Percentiles rank a stretch among this genome's conserved stretches.
Conservation (phyloP, 2,113 vertebrate genomes). For the Amblyornis subalaris region DNA sequence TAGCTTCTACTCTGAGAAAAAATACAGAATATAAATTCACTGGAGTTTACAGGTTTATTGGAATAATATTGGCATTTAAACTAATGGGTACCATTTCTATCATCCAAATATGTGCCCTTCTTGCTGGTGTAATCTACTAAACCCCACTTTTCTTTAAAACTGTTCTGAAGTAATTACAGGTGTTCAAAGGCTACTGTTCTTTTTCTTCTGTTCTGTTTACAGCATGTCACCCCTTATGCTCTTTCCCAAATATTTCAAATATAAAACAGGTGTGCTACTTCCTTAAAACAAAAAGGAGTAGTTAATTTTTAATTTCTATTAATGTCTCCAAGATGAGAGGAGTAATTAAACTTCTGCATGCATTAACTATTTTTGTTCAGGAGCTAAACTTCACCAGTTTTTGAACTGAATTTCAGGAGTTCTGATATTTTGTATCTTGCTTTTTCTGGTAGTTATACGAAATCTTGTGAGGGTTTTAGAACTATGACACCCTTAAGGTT, state of each 20-base stretch:
- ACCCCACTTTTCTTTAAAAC: neutral
- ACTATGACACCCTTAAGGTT: neutral
- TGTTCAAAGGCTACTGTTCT: neutral
- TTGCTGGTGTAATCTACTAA: neutral
- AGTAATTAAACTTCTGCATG: neutral
- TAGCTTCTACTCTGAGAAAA: neutral
- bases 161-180: neutral
- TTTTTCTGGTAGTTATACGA: neutral
- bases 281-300: neutral
- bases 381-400: neutral
- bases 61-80: neutral
- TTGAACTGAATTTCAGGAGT: neutral
- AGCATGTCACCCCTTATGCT: neutral
- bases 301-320: neutral
- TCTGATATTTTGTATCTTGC: neutral
- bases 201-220: neutral
- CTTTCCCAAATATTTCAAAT: neutral
- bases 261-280: neutral
- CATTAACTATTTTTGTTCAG: neutral
- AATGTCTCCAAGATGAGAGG: neutral
- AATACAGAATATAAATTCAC: neutral
- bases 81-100: neutral
- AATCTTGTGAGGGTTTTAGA: neutral
- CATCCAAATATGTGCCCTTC: neutral
- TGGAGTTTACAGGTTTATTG: neutral